Base-by-base conservation (phyloP, 1,140 invertebrate genomes). In the Drosophila jambulina region DNA sequence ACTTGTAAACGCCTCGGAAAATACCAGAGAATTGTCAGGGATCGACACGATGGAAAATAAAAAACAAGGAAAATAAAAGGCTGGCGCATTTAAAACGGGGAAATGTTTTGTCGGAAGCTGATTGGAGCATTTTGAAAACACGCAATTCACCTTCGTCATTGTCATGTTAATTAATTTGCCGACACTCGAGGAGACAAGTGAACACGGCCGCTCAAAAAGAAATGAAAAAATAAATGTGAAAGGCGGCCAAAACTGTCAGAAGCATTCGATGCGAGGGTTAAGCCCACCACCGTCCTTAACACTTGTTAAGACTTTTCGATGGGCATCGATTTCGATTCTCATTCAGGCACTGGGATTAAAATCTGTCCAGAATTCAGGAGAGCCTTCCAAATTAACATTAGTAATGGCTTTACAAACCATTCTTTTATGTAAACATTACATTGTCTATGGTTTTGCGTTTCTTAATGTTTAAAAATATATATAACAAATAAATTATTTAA, bases 101-200 rank as follows among this genome's bases (percentile, higher is more conserved):
- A 53, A 67, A 54, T 64, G 60, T 65, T 58, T 42, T 64, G 43
- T 19, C 29, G 54, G 19, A 54, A 48, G 46, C 34, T 77, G 82
- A 77, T 82, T 87, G 62, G 46, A 81, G 45, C 42, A 56, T 75
- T 75, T 54, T 32, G 23, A 57, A 70, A 88, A 85, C 82, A 91
- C 68, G 85, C 86, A 90, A 90, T 90, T 90, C 85, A 90, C 85
- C 85, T 90, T 91, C 85, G 86, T 90, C 86, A 90, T 90, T 90
- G 85, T 90, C 85, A 90, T 90, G 85, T 91, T 90, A 90, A 90
- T 91, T 90, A 90, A 90, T 91, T 90, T 78, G 82, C 75, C 67
- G 68, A 69, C 85, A 86, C 86, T 90, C 71, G 54, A 91, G 54
- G 53, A 90, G 85, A 82, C 81, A 90, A 90, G 85, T 83, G 68